These are phyloP conservation scores for Pollimyrus isidori DNA, from an alignment of 2,113 vertebrate genomes.

Conservation along the genomic window DNA sequence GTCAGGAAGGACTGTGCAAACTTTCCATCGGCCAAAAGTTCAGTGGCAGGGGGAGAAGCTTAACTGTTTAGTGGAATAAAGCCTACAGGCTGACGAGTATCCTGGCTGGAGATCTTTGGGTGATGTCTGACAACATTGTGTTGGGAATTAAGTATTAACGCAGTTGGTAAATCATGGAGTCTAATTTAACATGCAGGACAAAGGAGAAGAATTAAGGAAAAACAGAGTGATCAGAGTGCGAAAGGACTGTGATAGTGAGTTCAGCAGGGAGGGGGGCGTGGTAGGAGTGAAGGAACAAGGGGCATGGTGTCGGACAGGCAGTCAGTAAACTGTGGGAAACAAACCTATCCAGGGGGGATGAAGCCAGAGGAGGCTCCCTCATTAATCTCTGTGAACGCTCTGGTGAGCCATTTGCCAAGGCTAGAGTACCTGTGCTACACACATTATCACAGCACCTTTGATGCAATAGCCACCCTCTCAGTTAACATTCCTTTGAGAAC, in stretches of 20 bases:
- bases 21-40: neutral
- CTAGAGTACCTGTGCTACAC: neutral
- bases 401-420: neutral
- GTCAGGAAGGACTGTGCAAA: neutral
- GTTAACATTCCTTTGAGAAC: neutral
- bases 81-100: conserved; percentile 20
- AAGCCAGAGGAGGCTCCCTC: neutral
- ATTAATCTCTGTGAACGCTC: neutral
- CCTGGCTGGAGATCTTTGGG: conserved; percentile 25
- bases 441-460: neutral
- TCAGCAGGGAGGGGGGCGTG: neutral
- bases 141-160: conserved; percentile 36
- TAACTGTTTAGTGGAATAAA: conserved; percentile 25
- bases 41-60: neutral
- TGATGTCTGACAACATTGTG: conserved; percentile 28
- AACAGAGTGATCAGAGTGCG: neutral
- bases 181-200: neutral
- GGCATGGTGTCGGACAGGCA: neutral
- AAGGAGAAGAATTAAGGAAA: neutral
- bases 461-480: neutral
- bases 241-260: neutral
- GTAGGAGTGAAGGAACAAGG: neutral
- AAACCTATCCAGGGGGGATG: neutral
- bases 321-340: neutral
- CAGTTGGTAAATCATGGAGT: conserved; percentile 20